These are phyloP conservation scores for Lagocephalus sceleratus DNA, from an alignment of 2,797 vertebrate genomes.

Conservation along the genomic window DNA sequence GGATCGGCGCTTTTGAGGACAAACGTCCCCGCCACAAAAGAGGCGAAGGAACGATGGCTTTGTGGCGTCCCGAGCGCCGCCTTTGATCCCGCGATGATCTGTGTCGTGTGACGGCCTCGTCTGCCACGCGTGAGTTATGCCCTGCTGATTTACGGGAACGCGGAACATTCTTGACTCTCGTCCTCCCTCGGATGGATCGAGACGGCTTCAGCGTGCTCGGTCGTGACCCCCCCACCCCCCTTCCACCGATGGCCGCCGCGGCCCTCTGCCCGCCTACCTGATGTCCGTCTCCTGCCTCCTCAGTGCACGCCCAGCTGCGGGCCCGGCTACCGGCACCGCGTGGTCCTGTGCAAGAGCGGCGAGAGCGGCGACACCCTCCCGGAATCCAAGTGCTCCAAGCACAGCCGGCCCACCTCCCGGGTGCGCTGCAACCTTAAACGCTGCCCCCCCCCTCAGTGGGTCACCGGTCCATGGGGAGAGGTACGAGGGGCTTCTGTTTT, in stretches of 20 bases:
- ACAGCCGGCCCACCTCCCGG: slow-evolving; percentile 86
- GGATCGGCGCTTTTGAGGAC: no score
- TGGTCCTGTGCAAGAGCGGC: slow-evolving; percentile 91
- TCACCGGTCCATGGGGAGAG: slow-evolving; percentile 92
- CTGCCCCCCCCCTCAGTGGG: slow-evolving; percentile 92
- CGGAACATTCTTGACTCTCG: slow-evolving; percentile 40
- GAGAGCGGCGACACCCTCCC: slow-evolving; percentile 83
- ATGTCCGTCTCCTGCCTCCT: slow-evolving; percentile 13
- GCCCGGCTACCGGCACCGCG: slow-evolving; percentile 89
- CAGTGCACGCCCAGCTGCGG: slow-evolving; percentile 95
- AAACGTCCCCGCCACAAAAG: no score
- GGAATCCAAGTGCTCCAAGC: slow-evolving; percentile 81
- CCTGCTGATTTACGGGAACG: slow-evolving; percentile 44
- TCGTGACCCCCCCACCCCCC: slow-evolving; percentile 34
- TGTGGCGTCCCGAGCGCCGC: no score
- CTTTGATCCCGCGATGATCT: neutral
- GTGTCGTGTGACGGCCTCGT: slow-evolving; percentile 19
- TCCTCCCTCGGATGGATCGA: slow-evolving; percentile 49
- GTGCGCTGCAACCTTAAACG: slow-evolving; percentile 95
- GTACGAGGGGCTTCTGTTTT: slow-evolving; percentile 62
- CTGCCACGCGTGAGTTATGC: slow-evolving; percentile 21
- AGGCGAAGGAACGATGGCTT: no score
- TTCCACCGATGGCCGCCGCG: slow-evolving; percentile 17
- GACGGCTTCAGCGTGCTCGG: slow-evolving; percentile 1
- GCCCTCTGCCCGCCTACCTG: slow-evolving; percentile 6